Base-by-base conservation (phyloP, 1,140 invertebrate species). In the Doryteuthis pealeii region DNA sequence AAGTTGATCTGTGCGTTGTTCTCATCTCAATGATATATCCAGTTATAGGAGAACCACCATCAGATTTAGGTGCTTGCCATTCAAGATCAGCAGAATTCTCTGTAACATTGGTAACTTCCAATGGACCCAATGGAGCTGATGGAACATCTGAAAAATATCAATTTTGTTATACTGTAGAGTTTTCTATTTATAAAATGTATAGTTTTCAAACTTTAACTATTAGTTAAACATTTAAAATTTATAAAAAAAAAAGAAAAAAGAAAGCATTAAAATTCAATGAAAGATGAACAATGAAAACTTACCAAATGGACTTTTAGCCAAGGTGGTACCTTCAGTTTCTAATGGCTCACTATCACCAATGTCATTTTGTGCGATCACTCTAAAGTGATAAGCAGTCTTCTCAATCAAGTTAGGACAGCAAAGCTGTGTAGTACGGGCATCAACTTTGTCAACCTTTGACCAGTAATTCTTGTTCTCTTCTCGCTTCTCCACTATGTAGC, bases 11-110 rank as follows among this genome's bases (percentile, higher is more conserved):
- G 92, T 74, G 72, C 3, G 93, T 89, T 83, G 97, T 95, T 90
- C 96, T 93, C 88, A 97, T 97, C 87, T 98, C 96, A 71, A 98
- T 93, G 35, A 93, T 89, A 83, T 99, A 99, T 85, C 95, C 93
- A 0, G 94, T 94, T 15, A 99, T 92, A 10, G 96, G 96, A 84
- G 94, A 93, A 54, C 98, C 98, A 82, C 98, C 98, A 89, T 99
- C 97, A 85, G 98, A 96, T 81, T 97, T 95, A 35, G 97, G 97
- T 85, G 97, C 96, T 76, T 96, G 92, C 97, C 97, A 99, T 82
- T 94, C 92, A 62, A 99, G 88, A 0, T 94, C 96, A 10, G 98
- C 96, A 74, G 94, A 95, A 82, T 97, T 94, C 79, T 94, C 96
- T 0, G 95, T 97, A 62, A 99, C 93, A 76, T 96, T 92, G 82